Evolutionary conservation across 2,113 vertebrate species (phyloP).

Genomic region (Daphoenositta chrysoptera): DNA sequence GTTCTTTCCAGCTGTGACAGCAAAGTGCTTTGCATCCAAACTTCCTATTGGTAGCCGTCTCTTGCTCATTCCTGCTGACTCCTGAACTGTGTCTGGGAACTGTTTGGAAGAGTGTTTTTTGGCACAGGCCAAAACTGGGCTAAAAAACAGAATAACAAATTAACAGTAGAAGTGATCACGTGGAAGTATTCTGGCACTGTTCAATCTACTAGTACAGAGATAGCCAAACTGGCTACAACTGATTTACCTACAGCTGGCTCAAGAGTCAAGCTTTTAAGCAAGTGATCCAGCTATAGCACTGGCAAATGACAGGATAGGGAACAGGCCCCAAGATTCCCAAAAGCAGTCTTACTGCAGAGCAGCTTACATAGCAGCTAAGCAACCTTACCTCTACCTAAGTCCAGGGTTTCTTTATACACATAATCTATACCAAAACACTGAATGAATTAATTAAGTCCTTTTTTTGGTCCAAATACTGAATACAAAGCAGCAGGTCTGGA

Average conservation of each 20-base stretch:
- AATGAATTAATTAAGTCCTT: not conserved
- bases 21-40: not conserved
- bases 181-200: not conserved
- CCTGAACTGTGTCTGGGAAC: not conserved
- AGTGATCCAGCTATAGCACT: not conserved
- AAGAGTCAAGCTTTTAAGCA: not conserved
- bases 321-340: not conserved
- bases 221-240: not conserved
- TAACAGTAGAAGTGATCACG: not conserved
- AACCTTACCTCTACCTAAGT: not conserved
- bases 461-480: not conserved
- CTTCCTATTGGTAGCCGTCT: not conserved
- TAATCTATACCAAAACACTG: not conserved
- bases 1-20: not conserved
- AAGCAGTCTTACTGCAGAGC: not conserved
- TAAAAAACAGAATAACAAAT: not conserved
- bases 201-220: not conserved
- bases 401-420: not conserved
- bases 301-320: not conserved
- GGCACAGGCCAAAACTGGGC: not conserved
- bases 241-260: not conserved
- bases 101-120: not conserved
- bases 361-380: not conserved
- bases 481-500: not conserved
- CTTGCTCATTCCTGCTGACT: not conserved